phyloP scores from a whole-genome alignment of 2,113 vertebrate species.

The Enhydra lutris region DNA sequence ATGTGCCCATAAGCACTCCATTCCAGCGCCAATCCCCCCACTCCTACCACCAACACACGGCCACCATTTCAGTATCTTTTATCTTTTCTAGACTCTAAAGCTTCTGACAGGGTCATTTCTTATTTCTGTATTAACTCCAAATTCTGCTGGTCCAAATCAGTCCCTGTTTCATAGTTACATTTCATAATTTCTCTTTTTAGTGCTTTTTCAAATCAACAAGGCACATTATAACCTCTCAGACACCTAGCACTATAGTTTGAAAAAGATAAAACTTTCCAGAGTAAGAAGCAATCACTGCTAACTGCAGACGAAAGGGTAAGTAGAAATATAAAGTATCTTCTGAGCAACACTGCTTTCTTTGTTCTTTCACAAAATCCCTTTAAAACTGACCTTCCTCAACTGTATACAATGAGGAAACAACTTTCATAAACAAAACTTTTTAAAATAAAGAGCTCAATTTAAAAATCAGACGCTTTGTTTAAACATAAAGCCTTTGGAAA shows the following conservation, averaged over 20 bases:
- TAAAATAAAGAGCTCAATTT: background rate
- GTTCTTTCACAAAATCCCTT: background rate
- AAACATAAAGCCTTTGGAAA: background rate
- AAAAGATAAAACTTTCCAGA: background rate
- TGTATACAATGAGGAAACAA: background rate
- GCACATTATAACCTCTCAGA: background rate
- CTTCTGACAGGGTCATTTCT: background rate
- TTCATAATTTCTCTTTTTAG: conserved; percentile 3
- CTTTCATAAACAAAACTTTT: background rate
- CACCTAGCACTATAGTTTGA: background rate
- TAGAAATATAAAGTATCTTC: background rate
- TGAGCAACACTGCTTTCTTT: background rate
- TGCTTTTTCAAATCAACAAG: background rate
- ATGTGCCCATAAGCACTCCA: background rate
- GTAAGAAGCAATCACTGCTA: background rate
- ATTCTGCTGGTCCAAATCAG: background rate
- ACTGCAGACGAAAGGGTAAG: background rate
- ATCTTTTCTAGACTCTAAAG: background rate
- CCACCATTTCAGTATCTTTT: background rate
- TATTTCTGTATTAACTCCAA: background rate
- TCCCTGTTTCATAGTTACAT: background rate
- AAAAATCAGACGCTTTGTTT: conserved; percentile 3
- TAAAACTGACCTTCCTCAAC: background rate
- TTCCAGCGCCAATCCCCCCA: no score
- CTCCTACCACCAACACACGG: background rate